Conservation (phyloP, 2,797 vertebrate genomes). For the Schizopygopsis malacanthus region DNA sequence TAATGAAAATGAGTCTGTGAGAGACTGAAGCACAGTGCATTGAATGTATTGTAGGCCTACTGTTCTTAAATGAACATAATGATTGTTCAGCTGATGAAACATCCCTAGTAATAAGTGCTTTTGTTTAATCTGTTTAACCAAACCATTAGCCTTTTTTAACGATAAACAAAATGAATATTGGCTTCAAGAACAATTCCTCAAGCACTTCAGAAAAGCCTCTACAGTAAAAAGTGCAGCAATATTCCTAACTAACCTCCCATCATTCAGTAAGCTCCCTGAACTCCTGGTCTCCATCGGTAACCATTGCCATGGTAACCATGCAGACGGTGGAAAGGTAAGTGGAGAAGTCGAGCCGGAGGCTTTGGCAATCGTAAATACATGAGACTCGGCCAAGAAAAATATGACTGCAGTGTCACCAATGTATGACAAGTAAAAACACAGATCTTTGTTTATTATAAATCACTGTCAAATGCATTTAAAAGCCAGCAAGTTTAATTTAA, state of each 20-base stretch:
- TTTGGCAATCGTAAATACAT: slow-evolving; percentile 48
- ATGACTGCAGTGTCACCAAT: neutral
- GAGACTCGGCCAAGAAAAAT: slow-evolving; percentile 4
- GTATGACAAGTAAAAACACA: neutral
- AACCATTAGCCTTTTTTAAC: neutral
- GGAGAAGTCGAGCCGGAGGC: slow-evolving; percentile 57
- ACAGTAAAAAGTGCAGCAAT: slow-evolving; percentile 19
- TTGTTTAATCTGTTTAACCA: neutral
- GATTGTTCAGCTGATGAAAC: neutral
- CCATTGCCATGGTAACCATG: slow-evolving; percentile 80
- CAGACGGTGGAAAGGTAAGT: slow-evolving; percentile 65
- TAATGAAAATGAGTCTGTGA: neutral
- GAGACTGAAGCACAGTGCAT: neutral
- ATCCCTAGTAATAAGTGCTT: neutral
- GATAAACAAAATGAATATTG: neutral
- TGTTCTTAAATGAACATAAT: neutral
- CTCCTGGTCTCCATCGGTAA: slow-evolving; percentile 75
- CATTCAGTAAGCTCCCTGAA: slow-evolving; percentile 70
- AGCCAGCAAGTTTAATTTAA: neutral
- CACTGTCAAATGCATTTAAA: slow-evolving; percentile 4
- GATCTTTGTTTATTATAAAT: slow-evolving; percentile 12
- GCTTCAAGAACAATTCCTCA: neutral
- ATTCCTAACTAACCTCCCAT: slow-evolving; percentile 41
- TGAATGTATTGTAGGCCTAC: neutral
- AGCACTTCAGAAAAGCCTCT: neutral